Evolutionary conservation across 2,113 vertebrate species (phyloP).

Genomic region (Hyaena hyaena): DNA sequence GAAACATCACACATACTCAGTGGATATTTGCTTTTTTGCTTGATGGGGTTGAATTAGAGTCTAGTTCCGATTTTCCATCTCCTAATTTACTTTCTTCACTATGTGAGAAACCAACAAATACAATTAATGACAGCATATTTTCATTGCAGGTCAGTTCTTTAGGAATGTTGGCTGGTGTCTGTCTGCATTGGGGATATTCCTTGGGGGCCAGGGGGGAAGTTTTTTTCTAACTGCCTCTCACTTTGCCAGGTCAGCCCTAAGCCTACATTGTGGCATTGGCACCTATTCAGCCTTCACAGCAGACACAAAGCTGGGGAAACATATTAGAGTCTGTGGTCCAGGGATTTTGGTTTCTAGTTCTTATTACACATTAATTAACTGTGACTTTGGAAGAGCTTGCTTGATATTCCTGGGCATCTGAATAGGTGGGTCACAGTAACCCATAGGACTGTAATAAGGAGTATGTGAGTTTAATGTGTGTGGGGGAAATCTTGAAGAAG

Average conservation of each 20-base stretch:
- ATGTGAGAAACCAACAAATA: not conserved
- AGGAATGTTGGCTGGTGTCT: not conserved
- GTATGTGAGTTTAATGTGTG: not conserved
- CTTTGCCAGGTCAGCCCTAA: not conserved
- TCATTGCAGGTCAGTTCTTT: not conserved
- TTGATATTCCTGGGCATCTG: not conserved
- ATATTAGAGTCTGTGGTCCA: not conserved
- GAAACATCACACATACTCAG: not conserved
- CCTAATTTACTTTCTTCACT: not conserved
- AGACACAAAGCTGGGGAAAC: not conserved
- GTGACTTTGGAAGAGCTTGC: not conserved
- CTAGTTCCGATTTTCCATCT: not conserved
- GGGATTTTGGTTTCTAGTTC: not conserved
- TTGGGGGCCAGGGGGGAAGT: not conserved
- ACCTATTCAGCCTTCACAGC: not conserved
- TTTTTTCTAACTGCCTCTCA: not conserved
- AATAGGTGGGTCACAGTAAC: not conserved
- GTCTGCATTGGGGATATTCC: not conserved
- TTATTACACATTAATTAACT: not conserved
- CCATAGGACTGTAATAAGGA: not conserved
- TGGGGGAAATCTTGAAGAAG: not conserved
- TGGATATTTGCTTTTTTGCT: not conserved
- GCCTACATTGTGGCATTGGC: accelerated
- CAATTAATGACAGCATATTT: not conserved
- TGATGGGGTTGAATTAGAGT: not conserved